A percentile compares a stretch with the other conserved stretches of the same genome.
These are phyloP conservation scores for Belgica antarctica DNA, from an alignment of 2,888 invertebrate species.

Conservation along the genomic window DNA sequence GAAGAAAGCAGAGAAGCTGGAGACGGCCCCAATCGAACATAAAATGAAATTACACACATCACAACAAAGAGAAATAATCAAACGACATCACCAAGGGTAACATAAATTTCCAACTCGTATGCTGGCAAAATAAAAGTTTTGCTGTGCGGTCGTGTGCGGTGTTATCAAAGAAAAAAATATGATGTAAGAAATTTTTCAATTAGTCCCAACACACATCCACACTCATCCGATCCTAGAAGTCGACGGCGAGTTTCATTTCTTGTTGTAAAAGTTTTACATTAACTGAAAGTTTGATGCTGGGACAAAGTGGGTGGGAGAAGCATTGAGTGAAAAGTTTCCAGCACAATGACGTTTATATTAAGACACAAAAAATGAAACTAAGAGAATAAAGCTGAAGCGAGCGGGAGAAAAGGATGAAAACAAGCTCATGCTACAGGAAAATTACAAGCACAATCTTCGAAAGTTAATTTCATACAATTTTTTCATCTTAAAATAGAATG, in stretches of 20 bases:
- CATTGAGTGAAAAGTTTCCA: background rate
- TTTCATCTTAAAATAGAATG: no score
- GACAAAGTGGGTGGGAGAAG: background rate
- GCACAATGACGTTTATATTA: background rate
- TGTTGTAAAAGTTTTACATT: background rate
- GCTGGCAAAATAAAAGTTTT: background rate
- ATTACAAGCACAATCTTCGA: no score
- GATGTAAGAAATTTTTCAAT: background rate
- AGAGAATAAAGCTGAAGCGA: no score
- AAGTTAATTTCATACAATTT: no score
- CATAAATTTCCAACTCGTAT: background rate
- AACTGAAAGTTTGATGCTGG: background rate
- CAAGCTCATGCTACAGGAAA: background rate
- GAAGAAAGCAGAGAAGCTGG: background rate
- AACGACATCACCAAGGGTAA: constrained; percentile 21
- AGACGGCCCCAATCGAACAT: constrained; percentile 16
- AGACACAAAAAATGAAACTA: background rate
- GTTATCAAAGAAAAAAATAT: background rate
- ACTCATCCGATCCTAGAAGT: background rate
- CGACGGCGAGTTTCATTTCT: background rate
- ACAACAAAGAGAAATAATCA: constrained; percentile 24
- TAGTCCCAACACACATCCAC: background rate
- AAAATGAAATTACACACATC: constrained; percentile 24
- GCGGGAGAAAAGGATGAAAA: background rate
- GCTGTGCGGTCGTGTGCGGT: background rate